These are phyloP conservation scores for Bolborhynchus lineola DNA, from an alignment of 2,113 vertebrate species.

Conservation along the genomic window DNA sequence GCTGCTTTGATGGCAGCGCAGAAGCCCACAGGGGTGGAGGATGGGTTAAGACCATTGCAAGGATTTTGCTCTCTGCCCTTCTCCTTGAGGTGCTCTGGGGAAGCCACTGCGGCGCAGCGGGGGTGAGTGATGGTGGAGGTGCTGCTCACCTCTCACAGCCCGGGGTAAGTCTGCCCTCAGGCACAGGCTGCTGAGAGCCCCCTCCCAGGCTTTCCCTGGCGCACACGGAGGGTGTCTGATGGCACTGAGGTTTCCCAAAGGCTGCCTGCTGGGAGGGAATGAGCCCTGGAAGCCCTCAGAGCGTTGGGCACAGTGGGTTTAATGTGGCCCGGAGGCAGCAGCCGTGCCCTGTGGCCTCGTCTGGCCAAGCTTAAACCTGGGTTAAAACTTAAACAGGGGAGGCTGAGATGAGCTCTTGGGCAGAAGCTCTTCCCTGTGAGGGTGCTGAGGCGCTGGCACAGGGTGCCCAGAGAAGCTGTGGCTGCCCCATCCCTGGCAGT, in stretches of 20 bases:
- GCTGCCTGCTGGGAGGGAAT: constrained; percentile 50
- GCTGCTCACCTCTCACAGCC: neutral
- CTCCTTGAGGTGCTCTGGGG: neutral
- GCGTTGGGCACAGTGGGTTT: neutral
- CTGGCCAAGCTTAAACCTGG: neutral
- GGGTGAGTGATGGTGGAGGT: neutral
- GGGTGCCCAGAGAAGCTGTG: neutral
- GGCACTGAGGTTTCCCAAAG: constrained; percentile 76
- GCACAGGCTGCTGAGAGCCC: constrained; percentile 76
- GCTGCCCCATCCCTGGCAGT: no score
- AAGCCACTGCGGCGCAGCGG: neutral
- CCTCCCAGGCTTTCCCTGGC: constrained; percentile 32
- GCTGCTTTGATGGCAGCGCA: neutral
- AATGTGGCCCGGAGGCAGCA: accelerated
- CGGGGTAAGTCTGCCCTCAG: constrained; percentile 73
- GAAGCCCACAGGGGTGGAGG: neutral
- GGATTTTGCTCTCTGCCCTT: neutral
- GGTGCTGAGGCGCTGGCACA: neutral
- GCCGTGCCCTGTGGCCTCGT: neutral
- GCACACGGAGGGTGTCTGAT: constrained; percentile 73
- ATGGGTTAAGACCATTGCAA: neutral
- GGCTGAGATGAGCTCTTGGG: no score
- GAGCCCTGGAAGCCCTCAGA: neutral
- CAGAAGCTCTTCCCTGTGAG: neutral
- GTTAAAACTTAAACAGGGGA: neutral